A percentile compares a stretch with the other conserved stretches of the same genome.
phyloP scores from a whole-genome alignment of 2,113 vertebrate genomes.

The Psettodes erumei region DNA sequence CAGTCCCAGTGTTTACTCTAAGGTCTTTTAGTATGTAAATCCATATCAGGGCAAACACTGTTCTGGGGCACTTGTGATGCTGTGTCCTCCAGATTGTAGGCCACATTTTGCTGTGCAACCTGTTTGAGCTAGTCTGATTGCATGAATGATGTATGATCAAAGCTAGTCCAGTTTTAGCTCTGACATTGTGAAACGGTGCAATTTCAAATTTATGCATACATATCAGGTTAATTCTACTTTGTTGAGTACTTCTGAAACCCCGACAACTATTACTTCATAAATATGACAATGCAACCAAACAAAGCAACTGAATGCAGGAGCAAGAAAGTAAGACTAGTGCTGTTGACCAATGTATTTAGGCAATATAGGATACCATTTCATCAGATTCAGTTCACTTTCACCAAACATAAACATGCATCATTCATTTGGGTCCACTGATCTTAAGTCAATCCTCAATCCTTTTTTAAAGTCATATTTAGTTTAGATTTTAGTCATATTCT shows the following conservation, averaged over 20 bases:
- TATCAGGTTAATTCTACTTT: background rate
- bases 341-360: too few relatives aligned
- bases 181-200: background rate
- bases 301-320: background rate
- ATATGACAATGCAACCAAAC: conserved; percentile 2
- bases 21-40: conserved; percentile 62
- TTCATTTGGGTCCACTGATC: background rate
- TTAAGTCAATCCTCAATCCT: background rate
- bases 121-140: background rate
- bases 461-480: too few relatives aligned
- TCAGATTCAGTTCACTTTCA: background rate
- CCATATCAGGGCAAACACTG: conserved; percentile 55
- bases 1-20: conserved; percentile 67
- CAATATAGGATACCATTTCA: too few relatives aligned
- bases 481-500: too few relatives aligned
- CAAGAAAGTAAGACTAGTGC: conserved; percentile 5
- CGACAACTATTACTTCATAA: background rate
- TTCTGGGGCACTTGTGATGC: conserved; percentile 61
- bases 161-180: background rate
- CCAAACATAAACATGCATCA: background rate
- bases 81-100: conserved; percentile 7
- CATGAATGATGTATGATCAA: too few relatives aligned
- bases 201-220: conserved; percentile 7
- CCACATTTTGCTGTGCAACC: background rate
- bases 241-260: background rate